Evolutionary conservation across 23 tunicate species (phyloP), one percentile per base, ranked within the genome.

Genomic region (Ascidia mentula): DNA sequence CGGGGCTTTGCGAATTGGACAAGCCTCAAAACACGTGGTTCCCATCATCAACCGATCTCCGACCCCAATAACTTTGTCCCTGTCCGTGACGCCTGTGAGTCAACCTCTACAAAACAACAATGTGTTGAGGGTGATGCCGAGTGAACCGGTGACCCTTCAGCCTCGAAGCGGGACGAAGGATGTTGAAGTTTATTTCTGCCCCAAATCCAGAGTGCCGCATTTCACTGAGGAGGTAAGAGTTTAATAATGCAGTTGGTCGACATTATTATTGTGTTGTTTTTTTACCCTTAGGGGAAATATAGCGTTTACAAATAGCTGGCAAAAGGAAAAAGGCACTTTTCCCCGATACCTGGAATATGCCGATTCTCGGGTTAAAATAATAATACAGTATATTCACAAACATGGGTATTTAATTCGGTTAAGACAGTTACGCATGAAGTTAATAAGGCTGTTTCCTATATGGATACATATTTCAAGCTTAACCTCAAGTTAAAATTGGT

Each of bases 41-140:
- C 96, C 99, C 40, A 90, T 95, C 84, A 82, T 90, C 7, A 95
- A 95, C 82, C 82, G 92, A 7, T 84, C 90, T 75, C 88, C 98
- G 74, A 78, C 83, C 1, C 79, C 95, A 1, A 85, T 89, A 20
- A 78, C 84, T 20, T 59, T 95, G 36, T 77, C 82, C 78, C 69
- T 95, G 15, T 86, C 91, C 37, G 85, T 82, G 0, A 89, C 91
- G 81, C 93, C 93, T 0, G 90, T 80, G 31, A 74, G 81, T 35
- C 86, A 77, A 42, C 86, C 84, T 22, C 94, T 93, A 24, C 93
- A 93, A 34, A 77, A 84, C 77, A 69, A 75, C 81, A 42, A 37
- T 40, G 94, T 88, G 59, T 69, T 93, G 59, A 76, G 77, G 59
- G 84, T 93, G 34, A 12, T 75, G 22, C 95, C 98, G 72, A 32